Evolutionary conservation across 2,113 vertebrate species (phyloP), one percentile per base, ranked within the genome.

Genomic region (Mustela lutreola): DNA sequence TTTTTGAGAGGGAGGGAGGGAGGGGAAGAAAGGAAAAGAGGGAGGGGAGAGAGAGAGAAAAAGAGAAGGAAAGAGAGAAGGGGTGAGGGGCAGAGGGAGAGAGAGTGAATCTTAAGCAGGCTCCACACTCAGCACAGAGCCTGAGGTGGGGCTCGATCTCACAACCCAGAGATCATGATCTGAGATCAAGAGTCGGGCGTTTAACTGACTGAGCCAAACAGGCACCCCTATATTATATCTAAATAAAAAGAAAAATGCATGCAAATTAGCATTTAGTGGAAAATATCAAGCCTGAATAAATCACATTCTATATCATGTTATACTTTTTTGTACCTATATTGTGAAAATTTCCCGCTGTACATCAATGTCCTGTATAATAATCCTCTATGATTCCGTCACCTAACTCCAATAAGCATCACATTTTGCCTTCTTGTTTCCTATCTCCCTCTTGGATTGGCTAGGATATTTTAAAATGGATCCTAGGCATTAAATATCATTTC

Each of bases 341-440:
- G 39, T 82, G 58, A 94, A 95, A 90, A 70, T 1, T 93, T 93
- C 21, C 53, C 28, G 79, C n/a, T 11, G 56, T 63, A 80, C 2
- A 65, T n/a, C 87, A 87, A 88, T 82, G 48, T 58, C 76, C n/a
- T 63, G 42, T 79, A n/a, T 62, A 92, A 63, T 75, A 96, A 71
- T 48, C 10, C 48, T 31, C 50, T 11, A 48, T 21, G 31, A 39
- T 24, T 48, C 62, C 21, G 58, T 78, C 62, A 71, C n/a, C 45
- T 26, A 33, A 36, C 2, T 81, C 78, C 42, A 70, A 19, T 45
- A 53, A 36, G 62, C 6, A 70, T 65, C 58, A 89, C 10, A 60
- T 82, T 76, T 79, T 95, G 8, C 33, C 48, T 79, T 90, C 86
- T 91, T 75, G n/a, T 24, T 82, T 94, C 5, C 31, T 62, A 31